phyloP scores from a whole-genome alignment of 2,888 invertebrate genomes.

The Drosophila algonquin region DNA sequence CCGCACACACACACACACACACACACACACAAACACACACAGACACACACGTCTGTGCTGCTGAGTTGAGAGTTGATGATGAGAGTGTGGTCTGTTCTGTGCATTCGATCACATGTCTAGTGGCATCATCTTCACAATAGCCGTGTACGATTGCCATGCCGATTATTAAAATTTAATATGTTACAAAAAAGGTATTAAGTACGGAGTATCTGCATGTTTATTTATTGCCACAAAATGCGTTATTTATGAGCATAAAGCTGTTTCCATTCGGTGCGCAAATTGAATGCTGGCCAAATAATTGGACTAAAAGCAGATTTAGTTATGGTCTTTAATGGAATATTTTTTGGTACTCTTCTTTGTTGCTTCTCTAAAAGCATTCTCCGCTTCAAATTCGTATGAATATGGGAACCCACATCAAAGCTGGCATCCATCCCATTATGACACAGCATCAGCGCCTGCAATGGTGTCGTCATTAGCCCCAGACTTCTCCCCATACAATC shows the following conservation, averaged over 20 bases:
- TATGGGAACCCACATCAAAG: conserved; percentile 47
- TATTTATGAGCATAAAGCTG: background rate
- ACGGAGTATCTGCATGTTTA: background rate
- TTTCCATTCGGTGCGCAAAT: background rate
- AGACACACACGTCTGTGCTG: conserved; percentile 2
- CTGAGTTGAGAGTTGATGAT: background rate
- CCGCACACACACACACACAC: background rate
- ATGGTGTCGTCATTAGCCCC: conserved; percentile 46
- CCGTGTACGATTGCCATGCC: background rate
- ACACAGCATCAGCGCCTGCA: conserved; percentile 59
- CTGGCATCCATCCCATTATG: conserved; percentile 55
- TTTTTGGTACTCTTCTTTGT: background rate
- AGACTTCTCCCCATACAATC: background rate
- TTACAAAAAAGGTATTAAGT: conserved; percentile 1
- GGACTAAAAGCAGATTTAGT: conserved; percentile 3
- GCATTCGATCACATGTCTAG: background rate
- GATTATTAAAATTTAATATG: conserved; percentile 21
- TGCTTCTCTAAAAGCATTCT: background rate
- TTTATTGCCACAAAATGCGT: conserved; percentile 1
- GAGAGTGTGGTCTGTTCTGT: no score
- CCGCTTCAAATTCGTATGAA: background rate
- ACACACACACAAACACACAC: no score
- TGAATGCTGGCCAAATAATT: background rate
- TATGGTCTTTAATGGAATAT: conserved; percentile 5
- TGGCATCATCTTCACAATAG: conserved; percentile 17